These are phyloP conservation scores for Strix uralensis DNA, from an alignment of 2,113 vertebrate species.

Conservation along the genomic window DNA sequence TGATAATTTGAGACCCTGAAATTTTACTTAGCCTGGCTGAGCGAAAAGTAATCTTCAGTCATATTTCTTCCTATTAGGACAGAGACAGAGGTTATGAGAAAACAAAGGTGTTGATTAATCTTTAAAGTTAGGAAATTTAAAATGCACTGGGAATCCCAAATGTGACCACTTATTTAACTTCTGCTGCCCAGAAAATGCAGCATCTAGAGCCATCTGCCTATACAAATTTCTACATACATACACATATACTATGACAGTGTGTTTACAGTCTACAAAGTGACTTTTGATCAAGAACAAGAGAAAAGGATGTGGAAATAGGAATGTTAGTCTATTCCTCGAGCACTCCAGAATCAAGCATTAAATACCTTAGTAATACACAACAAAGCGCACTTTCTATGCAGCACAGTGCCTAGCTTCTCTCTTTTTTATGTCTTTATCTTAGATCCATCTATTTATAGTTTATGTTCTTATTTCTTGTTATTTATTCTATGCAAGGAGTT, in stretches of 20 bases:
- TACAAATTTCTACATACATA: background rate
- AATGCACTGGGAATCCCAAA: background rate
- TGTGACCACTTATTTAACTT: background rate
- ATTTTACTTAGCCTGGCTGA: background rate
- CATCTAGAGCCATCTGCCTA: background rate
- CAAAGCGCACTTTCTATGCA: background rate
- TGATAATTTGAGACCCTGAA: background rate
- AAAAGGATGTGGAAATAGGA: background rate
- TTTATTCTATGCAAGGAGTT: background rate
- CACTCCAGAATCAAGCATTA: background rate
- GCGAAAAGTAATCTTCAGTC: background rate
- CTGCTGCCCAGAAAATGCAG: background rate
- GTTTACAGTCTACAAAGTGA: background rate
- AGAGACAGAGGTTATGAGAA: background rate
- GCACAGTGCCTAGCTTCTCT: background rate
- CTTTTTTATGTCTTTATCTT: background rate
- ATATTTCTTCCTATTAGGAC: background rate
- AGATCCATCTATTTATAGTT: background rate
- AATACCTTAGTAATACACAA: background rate
- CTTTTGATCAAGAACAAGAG: background rate
- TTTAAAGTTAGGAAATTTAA: background rate
- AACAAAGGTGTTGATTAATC: background rate
- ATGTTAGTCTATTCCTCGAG: background rate
- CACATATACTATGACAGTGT: background rate
- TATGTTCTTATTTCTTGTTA: background rate